Percentiles rank a stretch among this genome's conserved stretches.
phyloP scores from a whole-genome alignment of 2,113 vertebrate species.

The Aegithalos caudatus region DNA sequence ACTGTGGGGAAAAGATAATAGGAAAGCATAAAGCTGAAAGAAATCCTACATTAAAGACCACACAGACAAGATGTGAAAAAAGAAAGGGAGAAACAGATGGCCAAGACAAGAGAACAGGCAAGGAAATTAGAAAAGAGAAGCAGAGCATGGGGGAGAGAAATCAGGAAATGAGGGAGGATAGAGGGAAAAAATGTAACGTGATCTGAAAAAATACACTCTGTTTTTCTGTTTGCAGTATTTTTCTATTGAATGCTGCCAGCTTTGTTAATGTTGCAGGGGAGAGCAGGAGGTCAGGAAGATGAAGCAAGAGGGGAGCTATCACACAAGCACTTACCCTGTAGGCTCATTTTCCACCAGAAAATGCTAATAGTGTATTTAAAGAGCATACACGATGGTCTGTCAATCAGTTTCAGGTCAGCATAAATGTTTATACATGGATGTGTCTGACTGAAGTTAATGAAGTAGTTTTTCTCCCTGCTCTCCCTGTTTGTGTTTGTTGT shows the following conservation, averaged over 20 bases:
- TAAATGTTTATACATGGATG: background rate
- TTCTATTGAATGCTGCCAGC: background rate
- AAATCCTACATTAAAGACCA: background rate
- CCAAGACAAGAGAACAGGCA: background rate
- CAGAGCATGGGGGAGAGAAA: background rate
- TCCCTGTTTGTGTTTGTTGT: background rate
- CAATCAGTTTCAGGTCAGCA: background rate
- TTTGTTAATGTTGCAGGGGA: background rate
- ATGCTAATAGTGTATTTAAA: background rate
- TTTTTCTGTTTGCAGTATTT: conserved; percentile 8
- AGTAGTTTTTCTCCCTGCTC: background rate
- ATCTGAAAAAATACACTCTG: background rate
- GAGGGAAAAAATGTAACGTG: background rate
- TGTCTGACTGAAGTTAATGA: background rate
- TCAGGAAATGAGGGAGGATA: background rate
- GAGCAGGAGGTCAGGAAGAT: background rate
- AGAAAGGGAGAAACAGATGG: background rate
- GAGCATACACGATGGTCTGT: background rate
- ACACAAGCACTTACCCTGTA: background rate
- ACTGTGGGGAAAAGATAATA: background rate
- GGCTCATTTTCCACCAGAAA: background rate
- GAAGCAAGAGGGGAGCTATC: background rate
- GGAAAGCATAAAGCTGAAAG: background rate
- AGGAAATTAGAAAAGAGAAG: background rate
- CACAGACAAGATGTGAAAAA: background rate